Conservation (phyloP, 1,140 invertebrate species). For the Anoplophora glabripennis region DNA sequence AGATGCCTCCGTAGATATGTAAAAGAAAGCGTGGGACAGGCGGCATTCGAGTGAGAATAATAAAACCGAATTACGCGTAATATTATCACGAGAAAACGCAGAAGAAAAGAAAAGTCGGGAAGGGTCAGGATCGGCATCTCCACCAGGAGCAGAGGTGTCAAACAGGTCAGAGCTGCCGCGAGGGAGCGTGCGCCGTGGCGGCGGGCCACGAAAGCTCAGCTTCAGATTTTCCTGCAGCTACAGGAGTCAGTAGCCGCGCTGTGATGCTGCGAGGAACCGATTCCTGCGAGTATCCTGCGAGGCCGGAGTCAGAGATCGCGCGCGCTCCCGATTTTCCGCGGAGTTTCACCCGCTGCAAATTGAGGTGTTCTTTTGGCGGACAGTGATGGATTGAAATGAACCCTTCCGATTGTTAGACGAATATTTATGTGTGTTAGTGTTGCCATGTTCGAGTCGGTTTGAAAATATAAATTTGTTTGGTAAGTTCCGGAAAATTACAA, state of each 20-base stretch:
- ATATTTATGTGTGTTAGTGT: background rate
- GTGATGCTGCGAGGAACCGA: constrained; percentile 10
- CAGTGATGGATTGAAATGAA: background rate
- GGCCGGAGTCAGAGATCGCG: background rate
- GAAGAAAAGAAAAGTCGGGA: constrained; percentile 19
- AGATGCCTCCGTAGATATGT: background rate
- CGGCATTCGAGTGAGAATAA: constrained; percentile 1
- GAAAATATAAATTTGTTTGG: too few species aligned
- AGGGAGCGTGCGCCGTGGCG: constrained; percentile 24
- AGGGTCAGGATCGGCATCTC: constrained; percentile 22
- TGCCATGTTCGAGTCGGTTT: too few species aligned
- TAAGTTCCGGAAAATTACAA: too few species aligned
- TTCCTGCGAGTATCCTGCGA: background rate
- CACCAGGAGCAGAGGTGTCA: constrained; percentile 27
- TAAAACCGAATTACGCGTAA: constrained; percentile 7
- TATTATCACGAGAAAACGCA: background rate
- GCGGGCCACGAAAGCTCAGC: constrained; percentile 13
- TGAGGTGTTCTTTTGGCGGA: background rate
- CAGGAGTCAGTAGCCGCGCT: constrained; percentile 27
- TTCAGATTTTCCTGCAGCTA: constrained; percentile 28
- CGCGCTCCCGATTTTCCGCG: background rate
- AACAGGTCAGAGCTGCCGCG: constrained; percentile 17
- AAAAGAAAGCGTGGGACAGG: background rate
- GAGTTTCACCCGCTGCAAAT: background rate
- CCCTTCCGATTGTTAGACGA: background rate